Base-by-base conservation (phyloP, 2,888 invertebrate species). In the Pachydiplax longipennis region DNA sequence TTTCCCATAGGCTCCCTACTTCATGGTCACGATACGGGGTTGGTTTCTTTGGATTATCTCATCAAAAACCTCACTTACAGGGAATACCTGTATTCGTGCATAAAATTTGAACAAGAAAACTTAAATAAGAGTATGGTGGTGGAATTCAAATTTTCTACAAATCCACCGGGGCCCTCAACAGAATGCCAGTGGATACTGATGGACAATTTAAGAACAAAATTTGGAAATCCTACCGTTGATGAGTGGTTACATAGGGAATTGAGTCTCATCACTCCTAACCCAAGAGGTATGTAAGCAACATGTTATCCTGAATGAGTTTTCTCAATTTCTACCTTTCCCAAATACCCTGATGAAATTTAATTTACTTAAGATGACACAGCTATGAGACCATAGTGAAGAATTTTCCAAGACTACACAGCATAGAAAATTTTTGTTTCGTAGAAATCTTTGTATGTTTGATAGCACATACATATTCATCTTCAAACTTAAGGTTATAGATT, bases 1-100 rank as follows among this genome's bases (percentile, higher is more conserved):
- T 53, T 73, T 18, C 48, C 80, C 61, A 15, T 90, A 93, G 93
- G 97, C 5, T 96, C 95, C 0, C 95, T 96, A 0, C 93, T 97
- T 18, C 97, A 97, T 93, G 94, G 96, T 0, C 97, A 97, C 92
- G 95, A 97, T 92, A 95, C 96, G 91, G 96, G 96, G 0, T 94
- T 96, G 0, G 94, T 95, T 35, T 96, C 96, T 10, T 94, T 95
- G 0, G 95, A 96, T 91, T 97, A 95, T 92, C 92, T 97, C 0
- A 93, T 96, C 73, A 92, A 93, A 8, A 95, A 96, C 81, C 92
- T 97, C 44, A 97, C 97, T 0, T 96, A 96, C 92, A 94, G 94
- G 91, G 95, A 95, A 0, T 92, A 96, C 93, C 93, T 97, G 0
- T 96, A 96, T 92, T 94, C 95, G 0, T 96, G 96, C 81, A 90